phyloP scores from a whole-genome alignment of 2,888 invertebrate genomes.

The Pseudococcus longispinus region DNA sequence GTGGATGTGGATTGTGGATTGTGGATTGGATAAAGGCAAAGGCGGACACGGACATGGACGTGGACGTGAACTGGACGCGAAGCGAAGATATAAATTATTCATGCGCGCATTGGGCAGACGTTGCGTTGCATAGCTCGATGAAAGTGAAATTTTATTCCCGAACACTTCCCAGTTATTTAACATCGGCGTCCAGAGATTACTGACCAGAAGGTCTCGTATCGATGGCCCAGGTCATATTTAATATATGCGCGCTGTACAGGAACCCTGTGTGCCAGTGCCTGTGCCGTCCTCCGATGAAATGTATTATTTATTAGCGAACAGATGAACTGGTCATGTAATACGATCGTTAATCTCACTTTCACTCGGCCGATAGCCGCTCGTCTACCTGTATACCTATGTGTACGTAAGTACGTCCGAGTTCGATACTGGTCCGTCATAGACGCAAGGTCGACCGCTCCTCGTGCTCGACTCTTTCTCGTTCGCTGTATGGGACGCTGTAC shows the following conservation, averaged over 20 bases:
- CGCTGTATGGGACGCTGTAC: too few species aligned
- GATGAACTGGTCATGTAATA: conserved; percentile 39
- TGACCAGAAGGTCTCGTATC: conserved; percentile 26
- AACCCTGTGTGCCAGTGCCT: background rate
- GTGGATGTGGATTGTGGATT: background rate
- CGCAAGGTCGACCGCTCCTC: background rate
- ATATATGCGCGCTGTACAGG: background rate
- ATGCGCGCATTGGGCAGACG: conserved; percentile 10
- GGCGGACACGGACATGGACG: background rate
- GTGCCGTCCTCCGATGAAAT: background rate
- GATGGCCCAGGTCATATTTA: conserved; percentile 35
- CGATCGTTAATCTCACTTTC: conserved; percentile 27
- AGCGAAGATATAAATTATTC: background rate
- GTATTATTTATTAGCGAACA: conserved; percentile 39
- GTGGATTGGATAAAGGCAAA: background rate
- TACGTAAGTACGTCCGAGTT: background rate
- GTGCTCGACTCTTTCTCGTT: background rate
- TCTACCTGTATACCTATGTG: background rate
- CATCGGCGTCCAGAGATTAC: conserved; percentile 31
- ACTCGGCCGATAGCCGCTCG: background rate
- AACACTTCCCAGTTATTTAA: conserved; percentile 35
- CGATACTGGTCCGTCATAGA: background rate
- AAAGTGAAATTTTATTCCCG: conserved; percentile 4
- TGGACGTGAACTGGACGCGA: background rate
- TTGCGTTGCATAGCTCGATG: background rate